Base-by-base conservation (phyloP, 2,888 invertebrate genomes). In the Pyrochroa serraticornis region DNA sequence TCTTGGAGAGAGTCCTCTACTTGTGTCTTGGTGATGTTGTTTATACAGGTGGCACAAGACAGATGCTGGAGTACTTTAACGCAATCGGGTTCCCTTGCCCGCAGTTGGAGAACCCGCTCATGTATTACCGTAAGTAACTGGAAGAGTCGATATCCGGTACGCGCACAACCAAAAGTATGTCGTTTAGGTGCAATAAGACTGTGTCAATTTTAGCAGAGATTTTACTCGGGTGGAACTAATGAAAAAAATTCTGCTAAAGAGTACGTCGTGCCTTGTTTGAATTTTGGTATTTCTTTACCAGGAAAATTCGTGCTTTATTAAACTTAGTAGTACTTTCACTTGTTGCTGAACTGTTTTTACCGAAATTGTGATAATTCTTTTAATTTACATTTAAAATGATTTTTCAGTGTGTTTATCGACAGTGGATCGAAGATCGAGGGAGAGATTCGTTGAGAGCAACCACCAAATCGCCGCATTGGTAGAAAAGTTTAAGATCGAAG, bases 11-110 rank as follows among this genome's bases (percentile, higher is more conserved):
- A 32, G 93, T 96, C 0, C 87, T 96, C 2, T 92, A 95, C 72
- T 82, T 97, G 3, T 96, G 95, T 68, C 83, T 96, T 34, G 94
- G 94, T 0, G 93, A 96, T 70, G 91, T 95, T 31, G 95, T 96
- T 2, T 94, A 93, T 77, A 91, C 92, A 0, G 96, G 96, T 0
- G 92, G 93, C 7, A 97, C 97, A 0, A 84, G 94, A 48, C 90
- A 94, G 68, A 92, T 98, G 86, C 82, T 97, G 58, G 93, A 94
- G 74, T 97, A 98, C 79, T 98, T 97, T 78, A 91, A 93, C 52
- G 90, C 90, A 63, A 94, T 97, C 66, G 97, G 97, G 1, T 97
- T 96, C 76, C 96, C 97, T 0, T 98, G 97, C 78, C 97, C 97
- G 0, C 93, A 95, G 75, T 82, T 96, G 44, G 97, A 97, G 76